phyloP scores from a whole-genome alignment of 2,888 invertebrate genomes.

The Clistopyga incitator region DNA sequence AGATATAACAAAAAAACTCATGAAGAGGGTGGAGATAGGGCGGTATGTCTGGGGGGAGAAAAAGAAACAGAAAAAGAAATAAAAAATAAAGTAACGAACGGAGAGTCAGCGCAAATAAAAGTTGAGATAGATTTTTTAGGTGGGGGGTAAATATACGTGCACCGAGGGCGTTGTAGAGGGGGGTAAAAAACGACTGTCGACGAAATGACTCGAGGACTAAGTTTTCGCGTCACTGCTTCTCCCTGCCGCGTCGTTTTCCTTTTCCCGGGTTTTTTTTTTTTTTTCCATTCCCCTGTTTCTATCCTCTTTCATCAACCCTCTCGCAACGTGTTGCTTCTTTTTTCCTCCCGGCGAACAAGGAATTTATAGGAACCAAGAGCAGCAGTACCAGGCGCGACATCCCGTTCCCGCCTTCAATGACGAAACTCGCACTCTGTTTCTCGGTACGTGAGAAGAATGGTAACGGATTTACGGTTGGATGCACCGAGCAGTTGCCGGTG shows the following conservation, averaged over 20 bases:
- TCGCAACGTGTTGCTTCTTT: not conserved
- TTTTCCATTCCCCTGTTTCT: slow-evolving; percentile 19
- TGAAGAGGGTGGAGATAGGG: slow-evolving; percentile 12
- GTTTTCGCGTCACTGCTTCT: slow-evolving; percentile 54
- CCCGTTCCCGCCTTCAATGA: slow-evolving; percentile 53
- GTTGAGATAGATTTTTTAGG: slow-evolving; percentile 47
- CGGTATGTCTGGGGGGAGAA: not conserved
- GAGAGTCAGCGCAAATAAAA: slow-evolving; percentile 34
- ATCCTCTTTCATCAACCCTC: not conserved
- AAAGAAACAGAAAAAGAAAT: no score
- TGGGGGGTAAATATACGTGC: not conserved
- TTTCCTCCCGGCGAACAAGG: not conserved
- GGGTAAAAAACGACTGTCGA: slow-evolving; percentile 36
- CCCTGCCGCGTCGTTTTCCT: slow-evolving; percentile 31
- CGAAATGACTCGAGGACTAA: slow-evolving; percentile 61
- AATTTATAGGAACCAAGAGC: not conserved
- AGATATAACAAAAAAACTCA: slow-evolving; percentile 7
- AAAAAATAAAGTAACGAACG: not conserved
- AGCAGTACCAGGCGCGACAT: not conserved
- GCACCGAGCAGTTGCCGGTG: slow-evolving; percentile 29
- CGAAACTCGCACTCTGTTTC: slow-evolving; percentile 57
- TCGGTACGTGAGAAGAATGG: slow-evolving; percentile 58
- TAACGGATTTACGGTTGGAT: slow-evolving; percentile 55
- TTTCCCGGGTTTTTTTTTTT: no score
- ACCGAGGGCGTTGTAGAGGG: not conserved